A percentile compares a stretch with the other conserved stretches of the same genome.
Evolutionary conservation across 2,797 vertebrate species (phyloP).

Genomic region (Chelonia mydas): DNA sequence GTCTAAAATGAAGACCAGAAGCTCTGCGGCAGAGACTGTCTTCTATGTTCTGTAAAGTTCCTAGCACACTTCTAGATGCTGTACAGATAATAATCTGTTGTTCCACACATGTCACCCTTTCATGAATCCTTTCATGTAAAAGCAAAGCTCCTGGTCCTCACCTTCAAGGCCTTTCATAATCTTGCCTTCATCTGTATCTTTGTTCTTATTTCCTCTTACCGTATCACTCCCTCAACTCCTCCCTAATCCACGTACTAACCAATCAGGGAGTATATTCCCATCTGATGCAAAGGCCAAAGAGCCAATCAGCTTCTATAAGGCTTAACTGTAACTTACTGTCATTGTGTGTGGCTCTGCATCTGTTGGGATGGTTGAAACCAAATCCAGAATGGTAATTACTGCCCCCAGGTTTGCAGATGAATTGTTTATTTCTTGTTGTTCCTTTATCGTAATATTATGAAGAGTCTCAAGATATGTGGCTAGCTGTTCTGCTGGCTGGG

Average conservation of each 20-base stretch:
- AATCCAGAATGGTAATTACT: constrained; percentile 81
- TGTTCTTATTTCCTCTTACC: background rate
- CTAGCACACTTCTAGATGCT: background rate
- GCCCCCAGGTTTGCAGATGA: constrained; percentile 80
- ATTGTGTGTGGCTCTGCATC: constrained; percentile 52
- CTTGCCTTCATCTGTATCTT: background rate
- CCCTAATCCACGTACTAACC: background rate
- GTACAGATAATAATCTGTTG: background rate
- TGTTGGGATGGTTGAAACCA: constrained; percentile 76
- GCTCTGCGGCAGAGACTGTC: background rate
- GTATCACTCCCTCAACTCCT: background rate
- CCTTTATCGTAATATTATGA: accelerated
- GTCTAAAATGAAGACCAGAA: background rate
- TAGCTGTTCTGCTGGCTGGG: constrained; percentile 28
- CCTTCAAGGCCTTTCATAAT: background rate
- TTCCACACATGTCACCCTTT: background rate
- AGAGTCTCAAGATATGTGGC: constrained; percentile 71
- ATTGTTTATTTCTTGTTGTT: background rate
- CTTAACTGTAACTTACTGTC: constrained; percentile 63
- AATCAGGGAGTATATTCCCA: background rate
- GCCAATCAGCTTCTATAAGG: background rate
- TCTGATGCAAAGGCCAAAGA: background rate
- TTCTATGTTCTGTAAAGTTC: background rate
- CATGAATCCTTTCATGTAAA: background rate
- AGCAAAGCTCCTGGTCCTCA: background rate